phyloP scores from a whole-genome alignment of 2,888 invertebrate species.

The Hirtodrosophila confusa region DNA sequence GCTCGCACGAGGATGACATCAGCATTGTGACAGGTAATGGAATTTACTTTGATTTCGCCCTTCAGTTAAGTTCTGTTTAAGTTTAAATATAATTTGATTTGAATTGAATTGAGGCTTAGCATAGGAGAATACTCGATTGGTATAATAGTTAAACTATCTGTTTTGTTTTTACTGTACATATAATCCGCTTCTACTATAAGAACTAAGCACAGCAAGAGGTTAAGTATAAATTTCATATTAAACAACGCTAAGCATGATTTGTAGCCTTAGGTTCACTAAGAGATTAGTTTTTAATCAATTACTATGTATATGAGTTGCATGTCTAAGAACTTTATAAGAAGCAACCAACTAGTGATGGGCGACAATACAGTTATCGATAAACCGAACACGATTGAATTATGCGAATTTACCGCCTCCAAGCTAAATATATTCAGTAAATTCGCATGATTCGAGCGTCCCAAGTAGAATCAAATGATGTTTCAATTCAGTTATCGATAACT shows the following conservation, averaged over 20 bases:
- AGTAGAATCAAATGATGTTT: too few relatives aligned
- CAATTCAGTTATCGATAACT: too few relatives aligned
- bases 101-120: slow-evolving; percentile 4
- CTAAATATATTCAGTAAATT: too few relatives aligned
- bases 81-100: slow-evolving; percentile 12
- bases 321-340: slow-evolving; percentile 5
- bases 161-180: slow-evolving; percentile 16
- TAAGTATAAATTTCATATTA: slow-evolving; percentile 41
- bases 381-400: too few relatives aligned
- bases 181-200: slow-evolving; percentile 14
- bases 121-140: slow-evolving; percentile 2
- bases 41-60: slow-evolving; percentile 36
- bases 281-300: slow-evolving; percentile 6
- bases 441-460: too few relatives aligned
- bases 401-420: too few relatives aligned
- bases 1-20: slow-evolving; percentile 90
- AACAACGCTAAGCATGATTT: slow-evolving; percentile 32
- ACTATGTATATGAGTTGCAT: slow-evolving; percentile 27
- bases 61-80: slow-evolving; percentile 25
- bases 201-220: slow-evolving; percentile 35
- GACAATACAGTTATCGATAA: too few relatives aligned
- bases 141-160: background rate
- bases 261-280: slow-evolving; percentile 30
- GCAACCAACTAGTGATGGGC: background rate
- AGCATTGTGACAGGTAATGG: slow-evolving; percentile 93